phyloP scores from a whole-genome alignment of 2,113 vertebrate species.

The Salvelinus namaycush region DNA sequence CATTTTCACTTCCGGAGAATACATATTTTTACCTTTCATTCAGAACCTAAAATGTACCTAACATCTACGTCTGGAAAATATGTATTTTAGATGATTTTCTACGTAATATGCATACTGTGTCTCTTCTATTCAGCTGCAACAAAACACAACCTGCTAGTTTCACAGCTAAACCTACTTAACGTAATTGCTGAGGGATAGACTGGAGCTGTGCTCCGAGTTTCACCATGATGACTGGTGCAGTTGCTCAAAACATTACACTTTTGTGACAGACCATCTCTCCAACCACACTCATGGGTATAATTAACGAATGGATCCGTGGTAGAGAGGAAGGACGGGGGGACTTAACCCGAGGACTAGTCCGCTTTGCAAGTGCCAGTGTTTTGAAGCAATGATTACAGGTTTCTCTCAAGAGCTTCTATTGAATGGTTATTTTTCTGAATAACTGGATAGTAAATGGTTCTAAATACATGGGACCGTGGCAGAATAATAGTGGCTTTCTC shows the following conservation, averaged over 20 bases:
- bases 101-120: too few relatives aligned
- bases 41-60: too few relatives aligned
- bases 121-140: too few relatives aligned
- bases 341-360: conserved; percentile 23
- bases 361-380: conserved; percentile 15
- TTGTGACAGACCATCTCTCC: conserved; percentile 2
- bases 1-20: too few relatives aligned
- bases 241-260: conserved; percentile 10
- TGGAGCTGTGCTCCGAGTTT: conserved; percentile 4
- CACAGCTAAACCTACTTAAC: neutral
- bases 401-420: conserved; percentile 23
- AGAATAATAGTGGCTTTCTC: neutral
- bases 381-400: conserved; percentile 51
- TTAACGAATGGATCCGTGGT: conserved; percentile 46
- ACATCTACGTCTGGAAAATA: too few relatives aligned
- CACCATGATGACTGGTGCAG: neutral
- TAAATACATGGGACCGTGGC: neutral
- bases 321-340: conserved; percentile 22
- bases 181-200: neutral
- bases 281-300: conserved; percentile 43
- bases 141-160: neutral
- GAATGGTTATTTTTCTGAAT: conserved; percentile 39
- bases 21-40: too few relatives aligned
- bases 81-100: too few relatives aligned
- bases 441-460: conserved; percentile 13